Conservation (phyloP, 2,113 vertebrate genomes). For the Cisticola juncidis region DNA sequence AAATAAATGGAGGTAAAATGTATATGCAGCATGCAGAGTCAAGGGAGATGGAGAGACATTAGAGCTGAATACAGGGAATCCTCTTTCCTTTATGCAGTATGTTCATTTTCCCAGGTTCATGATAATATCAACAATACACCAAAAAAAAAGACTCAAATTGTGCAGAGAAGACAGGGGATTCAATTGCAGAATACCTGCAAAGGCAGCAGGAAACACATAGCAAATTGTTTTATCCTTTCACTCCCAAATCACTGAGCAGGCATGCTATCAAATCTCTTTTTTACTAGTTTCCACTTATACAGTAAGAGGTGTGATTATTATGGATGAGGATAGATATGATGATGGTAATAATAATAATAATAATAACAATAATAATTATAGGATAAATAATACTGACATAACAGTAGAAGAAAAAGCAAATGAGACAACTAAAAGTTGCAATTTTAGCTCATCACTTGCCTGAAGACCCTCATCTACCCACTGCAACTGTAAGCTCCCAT, state of each 20-base stretch:
- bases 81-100: neutral
- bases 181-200: neutral
- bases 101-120: neutral
- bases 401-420: neutral
- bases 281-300: neutral
- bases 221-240: neutral
- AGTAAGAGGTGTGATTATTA: neutral
- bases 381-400: neutral
- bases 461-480: neutral
- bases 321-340: neutral
- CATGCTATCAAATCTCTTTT: neutral
- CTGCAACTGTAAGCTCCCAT: neutral
- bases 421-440: neutral
- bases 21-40: neutral
- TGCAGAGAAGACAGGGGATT: neutral
- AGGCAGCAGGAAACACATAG: neutral
- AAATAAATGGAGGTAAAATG: neutral
- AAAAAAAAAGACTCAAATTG: neutral
- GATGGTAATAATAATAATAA: neutral
- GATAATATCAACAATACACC: neutral
- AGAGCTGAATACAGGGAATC: neutral
- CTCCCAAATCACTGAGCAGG: neutral
- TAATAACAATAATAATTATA: rapidly evolving
- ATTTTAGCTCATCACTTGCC: neutral
- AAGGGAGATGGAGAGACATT: neutral